Evolutionary conservation across 1,140 invertebrate species (phyloP), one percentile per base, ranked within the genome.

Genomic region (Chymomyza costata): DNA sequence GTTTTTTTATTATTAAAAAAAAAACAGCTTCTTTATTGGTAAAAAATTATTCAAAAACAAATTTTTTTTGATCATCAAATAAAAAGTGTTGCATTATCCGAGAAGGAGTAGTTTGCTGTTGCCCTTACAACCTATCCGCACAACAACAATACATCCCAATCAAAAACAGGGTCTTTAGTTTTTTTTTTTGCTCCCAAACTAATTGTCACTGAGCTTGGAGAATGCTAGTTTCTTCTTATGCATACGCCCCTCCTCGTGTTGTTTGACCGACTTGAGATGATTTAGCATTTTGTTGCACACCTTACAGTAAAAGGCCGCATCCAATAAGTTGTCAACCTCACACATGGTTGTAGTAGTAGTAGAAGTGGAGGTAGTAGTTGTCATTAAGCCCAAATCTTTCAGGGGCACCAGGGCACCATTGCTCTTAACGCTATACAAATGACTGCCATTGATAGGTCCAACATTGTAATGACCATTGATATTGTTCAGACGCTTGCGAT

Each of bases 181-280:
- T 28, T 28, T 10, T 10, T 28, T 28, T 28, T 28, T 28, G 25
- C 25, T 28, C 25, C 5, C 25, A 6, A 10, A 5, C 5, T 28
- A 28, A 10, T 28, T 28, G 5, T 28, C 5, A 28, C 25, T 6
- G 10, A 6, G 25, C 5, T 10, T 5, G 5, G 10, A 34, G 5
- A 6, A n/a, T 34, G 7, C 21, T 18, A 73, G 6, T 11, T 50
- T 68, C 51, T 59, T 70, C 0, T 17, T 40, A 66, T 92, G 91
- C 38, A 88, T 88, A 61, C 90, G 90, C 44, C 90, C 91, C 10
- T 87, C 87, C 40, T 90, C 84, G 59, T 92, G 91, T 51, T 90
- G 88, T 5, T 86, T 86, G 54, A 91, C 90, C 28, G 87, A 88
- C 44, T 82, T 83, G 63, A 90, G 87, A 8, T 89, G 89, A 64